Evolutionary conservation across 2,888 invertebrate genomes (phyloP).

Genomic region (Hirtodrosophila duncani): DNA sequence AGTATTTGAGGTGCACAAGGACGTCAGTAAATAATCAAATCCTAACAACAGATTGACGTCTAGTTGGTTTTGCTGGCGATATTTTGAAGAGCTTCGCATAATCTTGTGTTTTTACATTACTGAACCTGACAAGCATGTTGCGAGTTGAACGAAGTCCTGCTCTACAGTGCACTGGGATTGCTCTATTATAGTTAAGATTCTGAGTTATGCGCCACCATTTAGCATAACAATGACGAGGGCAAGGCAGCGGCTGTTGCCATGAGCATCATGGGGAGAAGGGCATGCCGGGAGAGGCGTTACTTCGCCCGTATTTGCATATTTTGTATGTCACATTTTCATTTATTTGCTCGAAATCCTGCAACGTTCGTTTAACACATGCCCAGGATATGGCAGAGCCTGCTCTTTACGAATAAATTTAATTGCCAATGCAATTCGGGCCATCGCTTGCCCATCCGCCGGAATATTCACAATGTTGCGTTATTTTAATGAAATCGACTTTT

Average conservation of each 20-base stretch:
- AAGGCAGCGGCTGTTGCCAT: background rate
- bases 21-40: too few species aligned
- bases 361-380: conserved; percentile 51
- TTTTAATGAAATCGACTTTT: conserved; percentile 44
- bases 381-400: conserved; percentile 9
- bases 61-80: too few species aligned
- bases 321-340: conserved; percentile 47
- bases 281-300: too few species aligned
- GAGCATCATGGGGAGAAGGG: background rate
- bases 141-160: background rate
- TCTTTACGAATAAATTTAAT: conserved; percentile 48
- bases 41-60: too few species aligned
- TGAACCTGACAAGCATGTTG: too few species aligned
- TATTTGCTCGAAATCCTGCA: conserved; percentile 42
- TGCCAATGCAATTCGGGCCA: conserved; percentile 45
- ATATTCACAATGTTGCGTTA: conserved; percentile 32
- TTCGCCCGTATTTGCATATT: conserved; percentile 44
- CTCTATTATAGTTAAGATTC: conserved; percentile 42
- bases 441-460: conserved; percentile 12
- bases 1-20: too few species aligned
- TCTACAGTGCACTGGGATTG: conserved; percentile 12
- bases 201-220: conserved; percentile 39
- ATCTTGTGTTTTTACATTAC: too few species aligned
- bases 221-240: conserved; percentile 48
- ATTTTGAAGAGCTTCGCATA: too few species aligned